Evolutionary conservation across 2,113 vertebrate genomes (phyloP).

Genomic region (Istiophorus platypterus): DNA sequence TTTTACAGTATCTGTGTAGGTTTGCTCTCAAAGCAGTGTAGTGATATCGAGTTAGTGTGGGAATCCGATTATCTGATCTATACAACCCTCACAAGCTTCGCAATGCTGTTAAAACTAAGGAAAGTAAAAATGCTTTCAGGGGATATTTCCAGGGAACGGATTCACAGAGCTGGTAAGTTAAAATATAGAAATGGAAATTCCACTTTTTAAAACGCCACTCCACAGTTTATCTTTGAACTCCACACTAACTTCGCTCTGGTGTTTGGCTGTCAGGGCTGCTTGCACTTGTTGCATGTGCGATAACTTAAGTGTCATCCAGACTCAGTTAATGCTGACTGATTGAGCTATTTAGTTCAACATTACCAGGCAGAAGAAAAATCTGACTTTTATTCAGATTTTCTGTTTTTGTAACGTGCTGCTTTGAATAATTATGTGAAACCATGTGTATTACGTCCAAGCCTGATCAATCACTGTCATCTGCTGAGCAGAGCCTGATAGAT

Average conservation of each 20-base stretch:
- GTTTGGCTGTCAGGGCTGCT: neutral
- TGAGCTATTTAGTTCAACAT: slow-evolving; percentile 22
- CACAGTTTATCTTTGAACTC: neutral
- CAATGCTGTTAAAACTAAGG: slow-evolving; percentile 1
- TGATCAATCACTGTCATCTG: slow-evolving; percentile 38
- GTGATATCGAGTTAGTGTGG: slow-evolving; percentile 8
- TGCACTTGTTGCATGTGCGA: neutral
- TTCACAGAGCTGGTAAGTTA: neutral
- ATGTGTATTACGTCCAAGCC: slow-evolving; percentile 13
- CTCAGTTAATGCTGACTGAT: neutral
- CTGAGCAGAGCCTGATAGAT: slow-evolving; percentile 30
- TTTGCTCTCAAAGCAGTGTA: slow-evolving; percentile 10
- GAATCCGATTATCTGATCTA: slow-evolving; percentile 20
- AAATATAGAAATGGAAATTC: neutral
- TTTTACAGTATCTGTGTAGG: slow-evolving; percentile 29
- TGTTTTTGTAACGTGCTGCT: slow-evolving; percentile 20
- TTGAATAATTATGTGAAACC: slow-evolving; percentile 22
- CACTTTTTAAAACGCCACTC: no score
- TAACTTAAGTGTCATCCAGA: neutral
- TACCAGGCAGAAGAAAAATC: neutral
- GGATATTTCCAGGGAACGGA: neutral
- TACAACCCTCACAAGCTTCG: neutral
- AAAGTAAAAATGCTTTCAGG: neutral
- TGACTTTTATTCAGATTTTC: neutral
- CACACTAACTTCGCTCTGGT: neutral